These are phyloP conservation scores for Cebidichthys violaceus DNA, from an alignment of 2,113 vertebrate species.

Conservation along the genomic window DNA sequence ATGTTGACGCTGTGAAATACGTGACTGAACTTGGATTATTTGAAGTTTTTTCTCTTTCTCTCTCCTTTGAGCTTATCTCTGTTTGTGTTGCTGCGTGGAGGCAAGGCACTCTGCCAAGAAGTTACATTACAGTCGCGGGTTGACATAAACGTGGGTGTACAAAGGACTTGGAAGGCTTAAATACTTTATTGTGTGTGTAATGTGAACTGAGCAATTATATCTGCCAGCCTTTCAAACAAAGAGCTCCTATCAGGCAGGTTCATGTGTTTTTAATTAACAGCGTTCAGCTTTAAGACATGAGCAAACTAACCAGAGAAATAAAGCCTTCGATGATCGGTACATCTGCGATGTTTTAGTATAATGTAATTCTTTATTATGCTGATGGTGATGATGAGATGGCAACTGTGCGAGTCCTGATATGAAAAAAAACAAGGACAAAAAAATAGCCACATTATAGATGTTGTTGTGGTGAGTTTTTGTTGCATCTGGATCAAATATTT, in stretches of 20 bases:
- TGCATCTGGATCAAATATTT: conserved; percentile 44
- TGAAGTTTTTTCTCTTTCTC: conserved; percentile 60
- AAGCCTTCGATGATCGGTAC: conserved; percentile 26
- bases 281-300: conserved; percentile 62
- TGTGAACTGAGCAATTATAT: conserved; percentile 81
- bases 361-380: conserved; percentile 25
- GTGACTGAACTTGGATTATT: conserved; percentile 72
- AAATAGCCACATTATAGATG: conserved; percentile 20
- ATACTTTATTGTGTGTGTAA: conserved; percentile 82
- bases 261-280: conserved; percentile 81
- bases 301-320: conserved; percentile 51
- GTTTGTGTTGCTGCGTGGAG: conserved; percentile 74
- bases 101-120: conserved; percentile 72
- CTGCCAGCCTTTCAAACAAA: conserved; percentile 79
- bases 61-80: conserved; percentile 75
- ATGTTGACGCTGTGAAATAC: conserved; percentile 70
- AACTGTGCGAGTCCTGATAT: neutral
- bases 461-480: conserved; percentile 29
- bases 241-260: conserved; percentile 76
- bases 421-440: neutral
- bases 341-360: conserved; percentile 32
- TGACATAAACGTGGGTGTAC: conserved; percentile 80
- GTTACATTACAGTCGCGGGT: conserved; percentile 76
- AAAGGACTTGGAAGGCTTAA: conserved; percentile 78
- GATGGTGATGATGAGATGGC: conserved; percentile 2